Evolutionary conservation across 1,140 invertebrate genomes (phyloP), one percentile per base, ranked within the genome.

Genomic region (Trypoxylus dichotomus): DNA sequence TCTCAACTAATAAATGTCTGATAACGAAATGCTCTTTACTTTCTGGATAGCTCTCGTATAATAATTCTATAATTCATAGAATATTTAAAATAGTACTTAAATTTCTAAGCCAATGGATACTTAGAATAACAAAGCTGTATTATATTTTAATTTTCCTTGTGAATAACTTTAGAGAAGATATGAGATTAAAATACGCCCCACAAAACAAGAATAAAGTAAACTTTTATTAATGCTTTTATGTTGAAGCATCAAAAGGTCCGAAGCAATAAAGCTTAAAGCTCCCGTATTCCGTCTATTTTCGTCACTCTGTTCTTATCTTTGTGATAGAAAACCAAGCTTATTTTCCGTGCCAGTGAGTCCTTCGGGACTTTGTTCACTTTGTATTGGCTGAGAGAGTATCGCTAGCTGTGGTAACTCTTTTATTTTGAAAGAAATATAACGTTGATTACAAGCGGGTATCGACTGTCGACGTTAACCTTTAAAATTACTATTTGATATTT

Each of bases 321-420:
- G 60, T 68, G 60, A 68, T 68, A 68, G 60, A 68, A 68, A 27
- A 68, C 60, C 60, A 68, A 68, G 60, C 60, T 68, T 68, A 68
- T 68, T 68, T 68, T 68, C 60, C 60, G 60, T 68, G 13, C 60
- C 60, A 68, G 60, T 68, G 24, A 68, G 11, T 29, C 60, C 60
- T 68, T n/a, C 21, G 60, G 60, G 60, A 68, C 19, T 68, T 68
- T 68, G 60, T 68, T 68, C 60, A 68, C 60, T 68, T 68, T 68
- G 60, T 68, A 68, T 68, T 68, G 60, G 19, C 60, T 68, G 60
- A 68, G 21, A 29, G 60, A 68, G 60, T 8, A 68, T 68, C 60
- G 60, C 27, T 29, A n/a, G 27, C 60, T 15, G 24, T 68, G 24
- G 24, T 68, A 68, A 68, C 25, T 68, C 60, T 27, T 68, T 68